Percentiles rank a stretch among this genome's conserved stretches.
phyloP scores from a whole-genome alignment of 2,113 vertebrate species.

The Epinephelus cyanopodus region DNA sequence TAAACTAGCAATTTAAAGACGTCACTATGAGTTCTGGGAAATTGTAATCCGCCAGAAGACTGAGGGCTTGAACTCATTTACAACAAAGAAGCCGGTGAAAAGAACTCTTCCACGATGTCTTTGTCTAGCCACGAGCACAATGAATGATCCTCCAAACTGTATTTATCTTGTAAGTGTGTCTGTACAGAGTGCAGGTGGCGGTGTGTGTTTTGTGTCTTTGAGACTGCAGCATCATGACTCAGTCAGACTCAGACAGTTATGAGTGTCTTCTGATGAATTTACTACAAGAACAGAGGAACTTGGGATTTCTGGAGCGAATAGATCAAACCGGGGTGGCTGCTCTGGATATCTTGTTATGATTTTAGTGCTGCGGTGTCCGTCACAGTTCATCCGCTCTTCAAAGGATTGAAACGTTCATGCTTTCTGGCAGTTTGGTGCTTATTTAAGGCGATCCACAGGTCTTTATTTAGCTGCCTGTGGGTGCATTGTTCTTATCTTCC shows the following conservation, averaged over 20 bases:
- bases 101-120: background rate
- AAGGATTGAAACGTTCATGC: constrained; percentile 26
- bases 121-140: background rate
- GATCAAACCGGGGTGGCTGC: constrained; percentile 21
- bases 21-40: background rate
- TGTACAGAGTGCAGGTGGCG: constrained; percentile 40
- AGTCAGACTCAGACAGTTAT: constrained; percentile 20
- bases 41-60: background rate
- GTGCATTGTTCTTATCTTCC: constrained; percentile 65
- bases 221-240: constrained; percentile 24
- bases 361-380: constrained; percentile 10
- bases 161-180: constrained; percentile 34
- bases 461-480: constrained; percentile 70
- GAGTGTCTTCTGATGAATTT: constrained; percentile 52
- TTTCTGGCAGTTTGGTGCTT: constrained; percentile 51
- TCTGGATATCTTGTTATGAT: constrained; percentile 47
- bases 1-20: background rate
- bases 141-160: background rate
- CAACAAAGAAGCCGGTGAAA: background rate
- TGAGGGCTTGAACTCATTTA: background rate
- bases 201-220: constrained; percentile 46
- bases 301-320: constrained; percentile 22
- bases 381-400: constrained; percentile 47
- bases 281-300: constrained; percentile 31
- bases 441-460: constrained; percentile 47